Conservation (phyloP, 1,140 invertebrate genomes). For the Zaprionus ornatus region DNA sequence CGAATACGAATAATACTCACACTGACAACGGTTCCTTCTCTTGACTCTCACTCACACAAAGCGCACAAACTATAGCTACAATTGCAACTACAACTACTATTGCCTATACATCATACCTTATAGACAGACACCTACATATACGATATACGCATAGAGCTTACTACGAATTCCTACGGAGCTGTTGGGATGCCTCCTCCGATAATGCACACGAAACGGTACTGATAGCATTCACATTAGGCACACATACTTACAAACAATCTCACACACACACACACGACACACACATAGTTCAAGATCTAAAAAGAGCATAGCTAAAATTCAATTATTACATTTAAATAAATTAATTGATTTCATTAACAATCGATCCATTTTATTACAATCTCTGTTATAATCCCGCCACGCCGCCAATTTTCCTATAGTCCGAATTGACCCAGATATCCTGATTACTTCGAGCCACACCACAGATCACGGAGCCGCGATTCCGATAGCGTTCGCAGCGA, state of each 20-base stretch:
- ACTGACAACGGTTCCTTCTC: slow-evolving; percentile 67
- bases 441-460: slow-evolving; percentile 86
- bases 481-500: slow-evolving; percentile 86
- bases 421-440: slow-evolving; percentile 90
- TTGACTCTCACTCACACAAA: slow-evolving; percentile 39
- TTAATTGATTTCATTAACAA: slow-evolving; percentile 15
- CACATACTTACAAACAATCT: not conserved
- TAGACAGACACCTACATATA: slow-evolving; percentile 41
- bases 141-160: slow-evolving; percentile 70
- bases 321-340: slow-evolving; percentile 51
- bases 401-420: slow-evolving; percentile 92
- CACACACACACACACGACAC: slow-evolving; percentile 15
- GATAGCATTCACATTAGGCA: slow-evolving; percentile 22
- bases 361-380: not conserved
- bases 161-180: slow-evolving; percentile 66
- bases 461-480: slow-evolving; percentile 89
- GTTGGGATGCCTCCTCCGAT: not conserved
- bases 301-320: slow-evolving; percentile 41
- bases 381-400: slow-evolving; percentile 87
- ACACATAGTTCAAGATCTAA: slow-evolving; percentile 37
- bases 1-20: slow-evolving; percentile 38
- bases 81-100: slow-evolving; percentile 10
- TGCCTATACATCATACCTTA: slow-evolving; percentile 27
- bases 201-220: slow-evolving; percentile 18
- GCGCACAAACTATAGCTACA: slow-evolving; percentile 25